Conservation (phyloP, 2,888 invertebrate species). For the Xanthia icteritia region DNA sequence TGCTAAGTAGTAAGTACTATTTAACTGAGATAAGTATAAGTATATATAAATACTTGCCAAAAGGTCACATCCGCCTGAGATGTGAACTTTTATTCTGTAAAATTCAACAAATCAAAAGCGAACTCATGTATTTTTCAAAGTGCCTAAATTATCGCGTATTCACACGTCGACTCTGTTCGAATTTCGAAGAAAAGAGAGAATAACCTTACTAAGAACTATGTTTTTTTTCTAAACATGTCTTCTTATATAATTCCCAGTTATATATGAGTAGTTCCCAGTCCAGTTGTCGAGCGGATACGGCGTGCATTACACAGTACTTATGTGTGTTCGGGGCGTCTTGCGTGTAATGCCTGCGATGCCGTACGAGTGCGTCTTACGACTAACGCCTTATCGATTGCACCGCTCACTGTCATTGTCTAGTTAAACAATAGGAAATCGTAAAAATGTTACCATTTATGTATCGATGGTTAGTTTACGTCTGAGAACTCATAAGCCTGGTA, state of each 20-base stretch:
- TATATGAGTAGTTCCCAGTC: background rate
- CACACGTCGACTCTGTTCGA: background rate
- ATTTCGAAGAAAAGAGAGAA: background rate
- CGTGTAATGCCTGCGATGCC: conserved; percentile 64
- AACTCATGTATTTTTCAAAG: background rate
- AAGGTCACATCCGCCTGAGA: background rate
- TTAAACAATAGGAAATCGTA: conserved; percentile 53
- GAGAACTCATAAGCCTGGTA: background rate
- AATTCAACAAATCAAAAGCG: background rate
- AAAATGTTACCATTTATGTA: conserved; percentile 41
- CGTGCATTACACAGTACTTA: conserved; percentile 58
- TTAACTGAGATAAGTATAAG: background rate
- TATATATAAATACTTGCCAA: background rate
- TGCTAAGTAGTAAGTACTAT: background rate
- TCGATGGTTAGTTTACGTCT: background rate
- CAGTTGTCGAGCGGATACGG: conserved; percentile 19
- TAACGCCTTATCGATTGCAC: conserved; percentile 54
- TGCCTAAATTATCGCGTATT: background rate
- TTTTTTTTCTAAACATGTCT: background rate
- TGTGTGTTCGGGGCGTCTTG: conserved; percentile 47
- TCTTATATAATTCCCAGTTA: background rate
- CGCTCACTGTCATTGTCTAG: conserved; percentile 65
- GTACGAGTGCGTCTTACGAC: conserved; percentile 64
- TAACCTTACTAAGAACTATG: background rate
- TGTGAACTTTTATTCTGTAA: background rate